These are phyloP conservation scores for Lineus longissimus DNA, from an alignment of 1,140 invertebrate species.

Conservation along the genomic window DNA sequence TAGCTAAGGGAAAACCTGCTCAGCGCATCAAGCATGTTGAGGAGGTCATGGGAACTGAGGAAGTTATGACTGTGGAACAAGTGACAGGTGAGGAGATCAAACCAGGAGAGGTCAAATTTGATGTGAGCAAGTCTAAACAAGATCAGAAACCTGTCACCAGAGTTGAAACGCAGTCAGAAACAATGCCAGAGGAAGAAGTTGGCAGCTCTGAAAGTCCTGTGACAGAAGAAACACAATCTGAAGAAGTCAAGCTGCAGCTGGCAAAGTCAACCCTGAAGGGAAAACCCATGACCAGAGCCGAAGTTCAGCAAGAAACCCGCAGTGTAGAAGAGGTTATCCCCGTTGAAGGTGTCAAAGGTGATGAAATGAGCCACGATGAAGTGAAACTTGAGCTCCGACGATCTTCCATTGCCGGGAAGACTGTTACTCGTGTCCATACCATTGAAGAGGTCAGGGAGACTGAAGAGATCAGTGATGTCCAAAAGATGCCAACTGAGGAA, in stretches of 20 bases:
- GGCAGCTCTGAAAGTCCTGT: background rate
- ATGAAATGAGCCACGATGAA: slow-evolving; percentile 12
- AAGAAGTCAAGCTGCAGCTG: slow-evolving; percentile 19
- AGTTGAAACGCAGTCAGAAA: background rate
- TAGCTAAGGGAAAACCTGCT: background rate
- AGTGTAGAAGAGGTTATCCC: background rate
- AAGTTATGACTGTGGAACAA: background rate
- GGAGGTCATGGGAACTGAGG: background rate
- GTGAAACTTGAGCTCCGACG: background rate
- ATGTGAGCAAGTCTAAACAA: slow-evolving; percentile 5
- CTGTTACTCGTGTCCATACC: background rate
- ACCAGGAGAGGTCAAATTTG: slow-evolving; percentile 2
- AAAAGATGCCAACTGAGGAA: slow-evolving; percentile 13
- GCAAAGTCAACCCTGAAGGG: slow-evolving; percentile 4
- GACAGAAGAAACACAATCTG: slow-evolving; percentile 16
- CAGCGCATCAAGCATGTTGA: background rate
- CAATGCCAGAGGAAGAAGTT: background rate
- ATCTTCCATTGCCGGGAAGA: background rate
- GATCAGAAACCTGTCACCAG: background rate
- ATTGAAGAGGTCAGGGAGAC: slow-evolving; percentile 16
- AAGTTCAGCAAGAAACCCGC: background rate
- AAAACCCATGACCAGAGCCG: slow-evolving; percentile 2
- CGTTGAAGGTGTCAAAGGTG: background rate
- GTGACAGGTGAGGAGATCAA: background rate
- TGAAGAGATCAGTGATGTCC: background rate